Conservation (phyloP, 2,797 vertebrate genomes). For the Lacerta bilineata region DNA sequence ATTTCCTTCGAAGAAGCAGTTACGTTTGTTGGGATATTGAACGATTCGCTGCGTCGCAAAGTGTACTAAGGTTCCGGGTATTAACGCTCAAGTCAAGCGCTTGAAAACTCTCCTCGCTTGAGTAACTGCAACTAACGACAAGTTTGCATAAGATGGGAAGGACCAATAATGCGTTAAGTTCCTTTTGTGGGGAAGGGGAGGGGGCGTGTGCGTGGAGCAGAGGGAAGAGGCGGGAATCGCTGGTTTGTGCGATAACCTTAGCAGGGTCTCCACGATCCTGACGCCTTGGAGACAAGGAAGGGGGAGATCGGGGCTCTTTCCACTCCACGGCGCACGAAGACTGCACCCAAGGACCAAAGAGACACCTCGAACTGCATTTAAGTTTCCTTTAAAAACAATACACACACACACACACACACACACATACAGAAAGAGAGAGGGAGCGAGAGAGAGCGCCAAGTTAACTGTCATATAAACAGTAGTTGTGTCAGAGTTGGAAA, state of each 20-base stretch:
- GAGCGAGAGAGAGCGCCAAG: too few species aligned
- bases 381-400: neutral
- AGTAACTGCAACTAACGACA: neutral
- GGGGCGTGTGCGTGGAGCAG: too few species aligned
- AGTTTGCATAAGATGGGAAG: neutral
- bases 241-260: neutral
- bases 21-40: too few species aligned
- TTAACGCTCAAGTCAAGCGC: neutral
- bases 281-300: neutral
- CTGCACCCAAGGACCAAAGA: neutral
- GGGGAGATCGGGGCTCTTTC: neutral
- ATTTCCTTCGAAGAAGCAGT: neutral
- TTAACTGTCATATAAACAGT: neutral
- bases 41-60: neutral
- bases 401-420: neutral
- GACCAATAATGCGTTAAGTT: too few species aligned
- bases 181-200: too few species aligned
- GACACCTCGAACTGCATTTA: neutral
- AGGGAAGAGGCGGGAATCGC: neutral
- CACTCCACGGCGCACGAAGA: neutral
- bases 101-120: neutral
- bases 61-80: neutral
- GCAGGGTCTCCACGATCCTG: neutral
- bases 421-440: neutral
- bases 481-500: slow-evolving; percentile 1